Evolutionary conservation across 2,888 invertebrate species (phyloP), one percentile per base, ranked within the genome.

Genomic region (Ornithoptera alexandrae): DNA sequence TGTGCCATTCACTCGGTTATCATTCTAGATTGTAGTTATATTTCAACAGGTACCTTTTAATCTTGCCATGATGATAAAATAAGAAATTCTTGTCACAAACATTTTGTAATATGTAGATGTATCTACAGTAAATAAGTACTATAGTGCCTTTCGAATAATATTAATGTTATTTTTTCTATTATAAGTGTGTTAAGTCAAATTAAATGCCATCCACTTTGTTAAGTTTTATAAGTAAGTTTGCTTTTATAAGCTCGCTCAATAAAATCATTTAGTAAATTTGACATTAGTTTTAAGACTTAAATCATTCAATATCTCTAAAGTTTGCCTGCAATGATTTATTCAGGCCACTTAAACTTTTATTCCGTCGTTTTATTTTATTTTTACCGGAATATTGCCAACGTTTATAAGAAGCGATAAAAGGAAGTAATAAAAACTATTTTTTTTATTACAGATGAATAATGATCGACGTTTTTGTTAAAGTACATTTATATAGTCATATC

Each of bases 131-230:
- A 85, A 79, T 81, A 85, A 83, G 75, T 86, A 84, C 83, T 82
- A 81, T 88, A 86, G 90, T 91, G 90, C 90, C 92, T 90, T 91
- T 84, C 84, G 88, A 88, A 84, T 90, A 87, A 87, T 88, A 86
- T 88, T 85, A 86, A 87, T 84, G 80, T 87, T 87, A 83, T 83
- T 84, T 83, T 84, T 84, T 85, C 83, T 84, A 86, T 78, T 84
- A 67, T 92, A 92, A 92, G 92, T 88, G 88, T 86, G 90, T 90
- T 92, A 92, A 92, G 92, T 92, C 92, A 92, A 89, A 88, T 89
- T 89, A 89, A 90, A 92, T 92, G 92, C 92, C 92, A 92, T 92
- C 92, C 92, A 92, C 88, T 91, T 92, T 91, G 92, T 92, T 92
- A 91, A 92, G 92, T 91, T 92, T 91, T 91, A 84, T 86, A 84